Evolutionary conservation across 2,113 vertebrate species (phyloP).

Genomic region (Xenus cinereus): DNA sequence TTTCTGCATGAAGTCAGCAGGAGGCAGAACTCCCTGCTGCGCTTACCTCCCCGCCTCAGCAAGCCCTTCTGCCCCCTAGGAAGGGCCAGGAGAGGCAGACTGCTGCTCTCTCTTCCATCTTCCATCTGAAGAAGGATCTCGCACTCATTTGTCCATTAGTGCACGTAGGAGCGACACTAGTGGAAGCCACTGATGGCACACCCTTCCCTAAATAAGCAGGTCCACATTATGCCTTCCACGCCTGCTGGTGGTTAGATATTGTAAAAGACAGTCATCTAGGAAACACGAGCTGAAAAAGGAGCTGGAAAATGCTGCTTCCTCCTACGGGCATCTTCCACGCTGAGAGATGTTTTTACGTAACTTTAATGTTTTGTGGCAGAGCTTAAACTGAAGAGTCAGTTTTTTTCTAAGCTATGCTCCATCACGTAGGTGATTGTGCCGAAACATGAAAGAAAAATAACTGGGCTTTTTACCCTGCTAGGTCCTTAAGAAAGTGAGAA

Average conservation of each 20-base stretch:
- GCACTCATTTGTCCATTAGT: not conserved
- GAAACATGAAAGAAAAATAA: not conserved
- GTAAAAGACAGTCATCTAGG: not conserved
- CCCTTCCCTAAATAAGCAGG: not conserved
- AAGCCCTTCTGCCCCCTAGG: not conserved
- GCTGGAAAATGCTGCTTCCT: not conserved
- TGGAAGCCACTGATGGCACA: not conserved
- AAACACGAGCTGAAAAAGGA: not conserved
- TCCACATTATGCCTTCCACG: not conserved
- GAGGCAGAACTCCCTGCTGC: not conserved
- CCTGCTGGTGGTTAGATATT: not conserved
- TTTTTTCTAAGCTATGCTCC: not conserved
- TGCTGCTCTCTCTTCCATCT: not conserved
- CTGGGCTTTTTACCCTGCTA: not conserved
- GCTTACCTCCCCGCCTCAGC: not conserved
- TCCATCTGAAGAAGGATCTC: not conserved
- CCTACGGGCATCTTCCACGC: not conserved
- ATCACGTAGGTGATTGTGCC: not conserved
- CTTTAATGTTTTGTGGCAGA: not conserved
- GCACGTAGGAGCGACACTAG: not conserved
- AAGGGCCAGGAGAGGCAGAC: not conserved
- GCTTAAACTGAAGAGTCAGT: not conserved
- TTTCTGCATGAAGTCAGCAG: not conserved
- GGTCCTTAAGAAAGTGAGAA: not conserved
- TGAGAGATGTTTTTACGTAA: not conserved